Percentiles rank a stretch among this genome's conserved stretches.
These are phyloP conservation scores for Microcebus ravelobensis DNA, from an alignment of 2,113 vertebrate genomes.

Conservation along the genomic window DNA sequence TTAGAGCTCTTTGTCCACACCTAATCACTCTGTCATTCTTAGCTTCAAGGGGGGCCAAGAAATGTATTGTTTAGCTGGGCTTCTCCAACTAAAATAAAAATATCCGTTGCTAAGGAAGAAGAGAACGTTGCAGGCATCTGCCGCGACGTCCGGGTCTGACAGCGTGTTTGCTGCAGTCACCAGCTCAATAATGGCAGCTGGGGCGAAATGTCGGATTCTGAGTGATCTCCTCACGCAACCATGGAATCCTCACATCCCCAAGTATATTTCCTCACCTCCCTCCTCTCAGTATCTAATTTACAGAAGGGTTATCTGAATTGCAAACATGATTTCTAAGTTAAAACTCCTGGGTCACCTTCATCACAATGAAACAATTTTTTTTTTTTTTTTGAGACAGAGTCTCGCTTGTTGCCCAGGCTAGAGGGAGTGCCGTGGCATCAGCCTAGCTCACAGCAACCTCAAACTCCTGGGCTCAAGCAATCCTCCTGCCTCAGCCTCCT, in stretches of 20 bases:
- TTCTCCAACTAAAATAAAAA: neutral
- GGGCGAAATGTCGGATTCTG: neutral
- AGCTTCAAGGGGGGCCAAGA: neutral
- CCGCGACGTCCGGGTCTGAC: accelerated
- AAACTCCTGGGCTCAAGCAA: too few relatives aligned
- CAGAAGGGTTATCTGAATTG: neutral
- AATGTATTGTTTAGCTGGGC: neutral
- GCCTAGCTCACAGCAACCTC: too few relatives aligned
- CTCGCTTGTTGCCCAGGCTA: too few relatives aligned
- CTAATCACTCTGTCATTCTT: neutral
- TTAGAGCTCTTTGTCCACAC: neutral
- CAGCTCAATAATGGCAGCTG: neutral
- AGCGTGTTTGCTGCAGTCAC: neutral
- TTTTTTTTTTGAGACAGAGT: too few relatives aligned
- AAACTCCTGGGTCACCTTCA: neutral
- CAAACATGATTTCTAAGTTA: neutral
- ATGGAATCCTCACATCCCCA: neutral
- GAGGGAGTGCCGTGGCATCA: too few relatives aligned
- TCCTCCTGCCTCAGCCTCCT: too few relatives aligned
- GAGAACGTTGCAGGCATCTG: neutral
- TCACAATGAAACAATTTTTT: neutral
- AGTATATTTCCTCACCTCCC: neutral
- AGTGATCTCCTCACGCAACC: neutral
- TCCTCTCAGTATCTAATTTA: neutral
- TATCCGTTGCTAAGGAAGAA: neutral